These are phyloP conservation scores for Semnopithecus entellus DNA, from an alignment of 2,113 vertebrate genomes.

Conservation along the genomic window DNA sequence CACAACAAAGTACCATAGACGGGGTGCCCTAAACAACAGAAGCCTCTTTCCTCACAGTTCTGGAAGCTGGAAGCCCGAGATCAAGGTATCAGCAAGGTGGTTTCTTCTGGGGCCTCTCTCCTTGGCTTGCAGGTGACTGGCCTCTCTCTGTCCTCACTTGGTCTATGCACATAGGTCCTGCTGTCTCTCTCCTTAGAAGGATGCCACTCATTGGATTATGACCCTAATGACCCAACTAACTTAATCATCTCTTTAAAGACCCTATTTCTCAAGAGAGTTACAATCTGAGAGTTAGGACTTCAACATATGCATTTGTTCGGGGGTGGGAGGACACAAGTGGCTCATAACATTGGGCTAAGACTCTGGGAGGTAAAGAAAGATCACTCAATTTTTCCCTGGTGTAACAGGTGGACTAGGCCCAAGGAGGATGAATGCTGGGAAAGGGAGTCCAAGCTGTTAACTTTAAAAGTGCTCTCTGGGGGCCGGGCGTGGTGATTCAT, in stretches of 20 bases:
- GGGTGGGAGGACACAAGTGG: neutral
- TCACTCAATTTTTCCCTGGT: neutral
- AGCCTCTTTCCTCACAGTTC: neutral
- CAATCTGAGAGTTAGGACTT: neutral
- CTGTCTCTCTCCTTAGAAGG: neutral
- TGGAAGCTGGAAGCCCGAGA: neutral
- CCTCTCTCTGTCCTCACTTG: neutral
- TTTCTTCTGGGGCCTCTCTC: neutral
- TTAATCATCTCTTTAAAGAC: neutral
- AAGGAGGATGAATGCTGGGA: neutral
- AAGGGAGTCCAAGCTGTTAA: fast-evolving
- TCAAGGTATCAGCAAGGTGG: neutral
- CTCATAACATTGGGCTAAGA: neutral
- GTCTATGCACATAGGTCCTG: neutral
- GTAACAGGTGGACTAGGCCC: neutral
- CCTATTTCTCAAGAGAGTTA: neutral
- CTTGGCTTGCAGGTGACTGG: neutral
- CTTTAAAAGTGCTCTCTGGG: neutral
- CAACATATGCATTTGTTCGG: neutral
- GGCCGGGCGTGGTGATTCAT: fast-evolving
- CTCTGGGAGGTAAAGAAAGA: neutral
- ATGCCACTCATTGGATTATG: neutral
- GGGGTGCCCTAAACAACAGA: neutral
- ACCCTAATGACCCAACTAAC: neutral
- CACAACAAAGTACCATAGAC: neutral